Base-by-base conservation (phyloP, 2,797 vertebrate genomes). In the Dicrostonyx torquatus region DNA sequence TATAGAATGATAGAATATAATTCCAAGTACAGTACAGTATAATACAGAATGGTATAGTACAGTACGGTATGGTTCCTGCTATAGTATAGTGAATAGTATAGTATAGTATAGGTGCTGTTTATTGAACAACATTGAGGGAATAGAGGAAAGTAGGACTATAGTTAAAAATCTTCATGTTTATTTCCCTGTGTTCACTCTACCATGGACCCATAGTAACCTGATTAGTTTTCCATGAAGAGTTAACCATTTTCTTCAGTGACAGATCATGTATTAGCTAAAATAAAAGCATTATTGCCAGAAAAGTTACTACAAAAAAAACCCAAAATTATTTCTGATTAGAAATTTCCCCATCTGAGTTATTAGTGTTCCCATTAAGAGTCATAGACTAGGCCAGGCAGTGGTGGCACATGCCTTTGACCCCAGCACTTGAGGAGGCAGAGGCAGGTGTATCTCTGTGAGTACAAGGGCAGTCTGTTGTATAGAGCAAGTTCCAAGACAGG, bases 141-240 rank as follows among this genome's bases (percentile, higher is more conserved):
- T 26, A 60, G 55, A 48, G 91, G 70, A 55, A 72, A 80, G 75
- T 18, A 45, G 14, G 15, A 6, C 4, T 24, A 48, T 18, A 87
- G 37, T 68, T 53, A 72, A 84, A 91, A 91, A 83, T 70, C 29
- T 34, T 55, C 34, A 64, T 70, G n/a, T 1, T 89, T 40, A 73
- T 79, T 80, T 87, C 48, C 87, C 20, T 64, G 31, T 89, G 45
- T 91, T 80, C 48, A 89, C 6, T 66, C 37, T 66, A 22, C 26
- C 73, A 10, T 45, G 10, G n/a, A 62, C 5, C 77, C 53, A 72
- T 0, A 64, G 22, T 75, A 60, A 62, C 6, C 48, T 80, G 22
- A 94, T 76, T 14, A 60, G 14, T 60, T 76, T 91, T 91, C 87
- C 18, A 94, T 84, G 31, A 78, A 79, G 94, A 76, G 5, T 80